These are phyloP conservation scores for Epistrophe grossulariae DNA, from an alignment of 2,888 invertebrate genomes.

Conservation along the genomic window DNA sequence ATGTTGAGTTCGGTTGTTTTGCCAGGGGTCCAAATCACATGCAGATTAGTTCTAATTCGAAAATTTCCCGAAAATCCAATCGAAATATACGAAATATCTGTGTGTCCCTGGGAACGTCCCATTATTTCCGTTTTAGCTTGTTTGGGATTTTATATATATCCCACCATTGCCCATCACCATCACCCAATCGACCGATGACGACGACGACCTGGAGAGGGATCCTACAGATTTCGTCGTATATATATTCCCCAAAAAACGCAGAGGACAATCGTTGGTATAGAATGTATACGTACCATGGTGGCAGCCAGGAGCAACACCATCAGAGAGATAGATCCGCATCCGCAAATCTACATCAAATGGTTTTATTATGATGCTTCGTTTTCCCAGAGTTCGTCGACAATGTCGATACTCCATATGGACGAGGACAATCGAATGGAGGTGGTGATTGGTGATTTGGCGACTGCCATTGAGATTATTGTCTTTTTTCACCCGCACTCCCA, in stretches of 20 bases:
- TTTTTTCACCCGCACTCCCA: conserved; percentile 44
- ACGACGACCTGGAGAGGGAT: neutral
- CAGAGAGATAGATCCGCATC: conserved; percentile 70
- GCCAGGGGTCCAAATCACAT: conserved; percentile 70
- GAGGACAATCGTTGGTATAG: conserved; percentile 48
- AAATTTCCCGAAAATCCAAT: conserved; percentile 73
- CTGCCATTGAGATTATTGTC: conserved; percentile 70
- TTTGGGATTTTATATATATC: conserved; percentile 60
- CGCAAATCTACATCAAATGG: conserved; percentile 76
- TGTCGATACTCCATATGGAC: conserved; percentile 51
- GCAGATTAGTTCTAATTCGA: conserved; percentile 75
- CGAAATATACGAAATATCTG: conserved; percentile 69
- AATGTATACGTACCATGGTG: neutral
- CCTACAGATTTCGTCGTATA: conserved; percentile 43
- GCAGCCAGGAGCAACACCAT: conserved; percentile 34
- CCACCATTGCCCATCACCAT: neutral
- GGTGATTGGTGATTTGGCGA: conserved; percentile 73
- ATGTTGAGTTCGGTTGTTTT: neutral
- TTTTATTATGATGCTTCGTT: conserved; percentile 71
- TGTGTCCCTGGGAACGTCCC: conserved; percentile 71
- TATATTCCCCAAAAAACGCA: conserved; percentile 58
- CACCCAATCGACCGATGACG: conserved; percentile 2
- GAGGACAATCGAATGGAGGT: conserved; percentile 54
- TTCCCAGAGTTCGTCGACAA: conserved; percentile 21
- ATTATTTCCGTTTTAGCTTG: conserved; percentile 72